Base-by-base conservation (phyloP, 2,797 vertebrate species). In the Scolopax rusticola region DNA sequence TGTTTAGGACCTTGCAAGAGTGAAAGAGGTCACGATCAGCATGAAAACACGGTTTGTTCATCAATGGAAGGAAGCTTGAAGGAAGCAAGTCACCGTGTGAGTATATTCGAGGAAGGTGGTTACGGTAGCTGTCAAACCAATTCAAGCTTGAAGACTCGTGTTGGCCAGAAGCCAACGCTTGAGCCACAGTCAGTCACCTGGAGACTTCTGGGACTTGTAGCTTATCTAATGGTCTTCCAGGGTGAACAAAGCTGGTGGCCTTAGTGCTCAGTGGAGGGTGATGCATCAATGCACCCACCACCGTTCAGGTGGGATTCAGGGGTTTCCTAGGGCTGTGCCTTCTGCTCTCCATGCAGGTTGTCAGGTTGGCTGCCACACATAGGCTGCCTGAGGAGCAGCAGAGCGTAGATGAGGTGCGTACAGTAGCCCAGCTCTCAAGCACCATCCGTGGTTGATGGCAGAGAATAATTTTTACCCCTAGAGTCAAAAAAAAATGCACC, bases 331-430 rank as follows among this genome's bases (percentile, higher is more conserved):
- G 69, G 23, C 23, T 65, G 24, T 5, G 2, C 18, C 48, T 59
- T 54, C 50, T 21, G n/a, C 25, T 24, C 11, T 30, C 12, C 28
- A 7, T 7, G 8, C 0, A 2, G 6, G 4, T 8, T 50, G 15
- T 50, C 33, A 4, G 3, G 2, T 43, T 36, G 8, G 3, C 17
- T 40, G 38, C 36, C 23, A 6, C 0, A 0, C 18, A 24, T 4
- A 16, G 45, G 0, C 23, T 36, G 19, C 68, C 18, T 65, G 47
- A 75, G 18, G 5, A 77, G 33, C 24, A 36, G 36, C 43, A 59
- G 36, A 68, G 43, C 11, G 24, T n/a, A 23, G 24, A n/a, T 2
- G 3, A 64, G 7, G 19, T 9, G 7, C 12, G 25, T 14, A 15
- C 8, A 32, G 1, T 32, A 53, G 18, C 27, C 7, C 27, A 60